phyloP scores from a whole-genome alignment of 2,113 vertebrate genomes.

The Megaceryle maxima region DNA sequence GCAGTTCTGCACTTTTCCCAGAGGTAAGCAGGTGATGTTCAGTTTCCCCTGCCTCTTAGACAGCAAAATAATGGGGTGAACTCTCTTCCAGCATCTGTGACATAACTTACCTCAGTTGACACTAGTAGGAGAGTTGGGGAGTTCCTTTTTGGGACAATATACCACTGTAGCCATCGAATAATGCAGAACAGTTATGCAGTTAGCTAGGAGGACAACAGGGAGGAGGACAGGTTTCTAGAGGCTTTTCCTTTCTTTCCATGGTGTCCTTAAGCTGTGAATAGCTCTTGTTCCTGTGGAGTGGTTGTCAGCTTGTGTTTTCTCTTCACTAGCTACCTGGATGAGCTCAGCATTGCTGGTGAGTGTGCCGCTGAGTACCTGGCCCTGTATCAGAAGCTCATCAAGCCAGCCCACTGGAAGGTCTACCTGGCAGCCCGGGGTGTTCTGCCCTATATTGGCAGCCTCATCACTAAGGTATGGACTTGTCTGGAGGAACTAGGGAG shows the following conservation, averaged over 20 bases:
- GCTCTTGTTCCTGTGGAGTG: not conserved
- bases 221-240: not conserved
- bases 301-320: not conserved
- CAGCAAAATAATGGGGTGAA: not conserved
- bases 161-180: not conserved
- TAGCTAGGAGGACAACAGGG: not conserved
- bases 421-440: slow-evolving; percentile 95
- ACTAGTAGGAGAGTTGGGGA: not conserved
- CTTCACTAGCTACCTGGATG: slow-evolving; percentile 89
- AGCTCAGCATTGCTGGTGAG: slow-evolving; percentile 93
- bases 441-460: slow-evolving; percentile 93
- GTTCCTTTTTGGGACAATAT: not conserved
- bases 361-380: slow-evolving; percentile 95
- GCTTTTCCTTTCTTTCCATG: not conserved
- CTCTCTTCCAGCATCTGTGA: not conserved
- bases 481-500: not conserved
- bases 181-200: not conserved
- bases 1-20: not conserved
- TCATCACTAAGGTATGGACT: slow-evolving; percentile 92
- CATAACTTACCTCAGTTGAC: not conserved
- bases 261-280: not conserved
- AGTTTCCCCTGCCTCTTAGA: not conserved
- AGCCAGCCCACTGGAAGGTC: slow-evolving; percentile 96
- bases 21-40: not conserved
- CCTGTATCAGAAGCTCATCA: slow-evolving; percentile 97